A percentile compares a stretch with the other conserved stretches of the same genome.
Conservation (phyloP, 35 echinoderm and acorn worm genomes). For the Ophiothrix spiculata region DNA sequence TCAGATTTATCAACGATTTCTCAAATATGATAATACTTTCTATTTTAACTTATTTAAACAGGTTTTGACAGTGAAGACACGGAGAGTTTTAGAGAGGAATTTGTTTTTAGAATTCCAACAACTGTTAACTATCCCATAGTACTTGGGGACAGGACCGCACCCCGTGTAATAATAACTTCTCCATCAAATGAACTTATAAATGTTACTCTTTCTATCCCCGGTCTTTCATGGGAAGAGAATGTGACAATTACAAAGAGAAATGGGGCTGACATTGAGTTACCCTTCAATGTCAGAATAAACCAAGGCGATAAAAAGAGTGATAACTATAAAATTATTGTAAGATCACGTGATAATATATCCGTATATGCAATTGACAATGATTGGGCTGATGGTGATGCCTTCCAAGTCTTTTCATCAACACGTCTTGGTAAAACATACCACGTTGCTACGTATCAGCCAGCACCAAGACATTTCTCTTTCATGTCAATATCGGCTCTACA, state of each 20-base stretch:
- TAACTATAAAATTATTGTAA: neutral
- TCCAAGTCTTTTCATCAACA: neutral
- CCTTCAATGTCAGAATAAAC: neutral
- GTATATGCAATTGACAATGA: neutral
- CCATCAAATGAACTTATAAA: neutral
- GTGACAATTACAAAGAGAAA: neutral
- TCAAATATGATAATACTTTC: too few relatives aligned
- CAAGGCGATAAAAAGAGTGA: neutral
- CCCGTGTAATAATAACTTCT: neutral
- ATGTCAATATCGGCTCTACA: neutral
- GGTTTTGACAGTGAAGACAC: too few relatives aligned
- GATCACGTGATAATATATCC: neutral
- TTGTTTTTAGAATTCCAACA: neutral
- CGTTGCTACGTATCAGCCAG: neutral
- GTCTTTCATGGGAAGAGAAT: neutral
- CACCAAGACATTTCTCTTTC: neutral
- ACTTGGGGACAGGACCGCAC: neutral
- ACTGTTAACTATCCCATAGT: too few relatives aligned
- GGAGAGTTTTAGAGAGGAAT: neutral
- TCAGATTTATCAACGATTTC: too few relatives aligned
- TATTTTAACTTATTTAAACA: too few relatives aligned
- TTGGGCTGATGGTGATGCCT: neutral
- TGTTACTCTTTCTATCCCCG: neutral
- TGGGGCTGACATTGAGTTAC: neutral
- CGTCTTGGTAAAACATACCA: neutral